Percentiles rank a stretch among this genome's conserved stretches.
phyloP scores from a whole-genome alignment of 1,140 invertebrate species.

The Dreissena rostriformis region DNA sequence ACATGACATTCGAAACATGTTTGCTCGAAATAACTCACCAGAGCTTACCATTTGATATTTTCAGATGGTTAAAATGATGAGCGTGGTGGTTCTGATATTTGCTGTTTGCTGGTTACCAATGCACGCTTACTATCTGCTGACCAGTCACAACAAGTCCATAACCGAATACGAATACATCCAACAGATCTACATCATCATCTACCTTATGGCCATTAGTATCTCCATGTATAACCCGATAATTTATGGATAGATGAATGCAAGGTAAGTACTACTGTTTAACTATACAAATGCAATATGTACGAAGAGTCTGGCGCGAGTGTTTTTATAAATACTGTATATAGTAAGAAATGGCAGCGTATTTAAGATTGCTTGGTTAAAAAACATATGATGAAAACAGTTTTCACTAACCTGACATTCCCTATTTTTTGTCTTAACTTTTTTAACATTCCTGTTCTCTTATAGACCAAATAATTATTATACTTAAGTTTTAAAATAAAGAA shows the following conservation, averaged over 20 bases:
- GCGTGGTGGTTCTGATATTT: slow-evolving; percentile 92
- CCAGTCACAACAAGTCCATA: slow-evolving; percentile 66
- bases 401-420: no score
- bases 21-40: no score
- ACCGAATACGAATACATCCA: slow-evolving; percentile 85
- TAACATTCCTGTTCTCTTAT: no score
- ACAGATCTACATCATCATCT: slow-evolving; percentile 95
- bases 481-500: no score
- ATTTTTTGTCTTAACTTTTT: no score
- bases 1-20: no score
- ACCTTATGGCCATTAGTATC: slow-evolving; percentile 96
- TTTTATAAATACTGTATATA: no score
- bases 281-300: neutral
- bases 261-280: slow-evolving; percentile 83
- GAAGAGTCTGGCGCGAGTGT: no score
- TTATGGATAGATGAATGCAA: slow-evolving; percentile 95
- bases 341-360: no score
- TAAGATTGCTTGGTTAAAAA: no score
- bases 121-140: slow-evolving; percentile 85
- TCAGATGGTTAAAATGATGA: slow-evolving; percentile 97
- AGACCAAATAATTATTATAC: no score
- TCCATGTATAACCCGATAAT: slow-evolving; percentile 96
- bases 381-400: no score
- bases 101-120: slow-evolving; percentile 93
- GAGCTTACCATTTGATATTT: neutral